Evolutionary conservation across 2,113 vertebrate genomes (phyloP), one percentile per base, ranked within the genome.

Genomic region (Corythoichthys haematopterus): DNA sequence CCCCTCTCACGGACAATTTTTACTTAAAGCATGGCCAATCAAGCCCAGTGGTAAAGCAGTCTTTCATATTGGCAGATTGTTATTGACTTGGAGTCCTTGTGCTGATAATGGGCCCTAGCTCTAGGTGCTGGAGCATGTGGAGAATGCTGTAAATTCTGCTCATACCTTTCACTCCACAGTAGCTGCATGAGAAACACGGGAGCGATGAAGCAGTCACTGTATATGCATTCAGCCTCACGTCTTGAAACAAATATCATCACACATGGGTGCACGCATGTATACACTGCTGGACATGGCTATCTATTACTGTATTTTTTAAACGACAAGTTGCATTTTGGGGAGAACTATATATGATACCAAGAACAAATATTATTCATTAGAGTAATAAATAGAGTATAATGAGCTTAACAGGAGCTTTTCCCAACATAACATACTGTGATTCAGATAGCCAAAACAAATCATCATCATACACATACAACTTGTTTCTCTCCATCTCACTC

Each of bases 31-130:
- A 73, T 1, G 33, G 62, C 68, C 70, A 85, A 75, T 80, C 65
- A 70, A 84, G 79, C 71, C 60, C 65, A 66, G 80, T 75, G 82
- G 84, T 82, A 86, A 88, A 84, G 71, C 78, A 80, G 79, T 80
- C 77, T 81, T 86, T 88, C 75, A 86, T 77, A 86, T 76, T 78
- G 78, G 72, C 76, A 87, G 81, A 88, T 85, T 80, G 84, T 80
- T 87, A 87, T 87, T 84, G 81, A 88, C 76, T 84, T 60, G 64
- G 80, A 79, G 77, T 55, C 74, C 57, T 70, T 72, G 50, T 69
- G 48, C 74, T 75, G 77, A 72, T 82, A 77, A 67, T 76, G n/a
- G 35, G 68, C 69, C 72, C 70, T 58, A 80, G 74, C 74, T 77
- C 62, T 68, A 79, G 77, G 70, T 76, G 66, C 74, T 68, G 72